These are phyloP conservation scores for Orthonychiurus folsomi DNA, from an alignment of 2,888 invertebrate species.

Conservation along the genomic window DNA sequence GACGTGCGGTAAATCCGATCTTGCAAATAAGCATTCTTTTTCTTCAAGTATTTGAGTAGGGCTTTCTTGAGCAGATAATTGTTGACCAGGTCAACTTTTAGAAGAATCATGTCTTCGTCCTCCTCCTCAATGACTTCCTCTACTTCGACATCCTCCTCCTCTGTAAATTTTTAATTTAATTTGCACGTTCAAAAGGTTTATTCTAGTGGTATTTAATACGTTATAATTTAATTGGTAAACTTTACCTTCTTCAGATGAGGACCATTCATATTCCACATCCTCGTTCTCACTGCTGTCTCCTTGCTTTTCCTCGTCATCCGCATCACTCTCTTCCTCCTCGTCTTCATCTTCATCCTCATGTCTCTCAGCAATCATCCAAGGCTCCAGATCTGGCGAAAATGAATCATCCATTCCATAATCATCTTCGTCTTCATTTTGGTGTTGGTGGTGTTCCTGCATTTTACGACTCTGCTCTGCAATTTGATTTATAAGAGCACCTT, in stretches of 20 bases:
- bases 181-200: too few relatives aligned
- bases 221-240: too few relatives aligned
- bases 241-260: not conserved
- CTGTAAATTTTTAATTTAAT: too few relatives aligned
- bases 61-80: slow-evolving; percentile 13
- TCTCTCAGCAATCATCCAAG: not conserved
- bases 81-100: slow-evolving; percentile 14
- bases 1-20: slow-evolving; percentile 20
- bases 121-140: slow-evolving; percentile 10
- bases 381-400: not conserved
- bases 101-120: slow-evolving; percentile 2
- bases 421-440: too few relatives aligned
- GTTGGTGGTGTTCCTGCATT: too few relatives aligned
- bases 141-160: slow-evolving; percentile 14
- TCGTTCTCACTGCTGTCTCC: not conserved
- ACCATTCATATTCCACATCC: not conserved
- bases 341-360: not conserved
- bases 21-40: slow-evolving; percentile 24
- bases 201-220: too few relatives aligned
- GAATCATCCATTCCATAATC: not conserved
- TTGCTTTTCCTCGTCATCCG: not conserved
- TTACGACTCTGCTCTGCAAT: too few relatives aligned
- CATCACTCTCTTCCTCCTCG: slow-evolving; percentile 11
- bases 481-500: too few relatives aligned
- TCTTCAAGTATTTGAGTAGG: slow-evolving; percentile 11